Base-by-base conservation (phyloP, 2,797 vertebrate species). In the Mallotus villosus region DNA sequence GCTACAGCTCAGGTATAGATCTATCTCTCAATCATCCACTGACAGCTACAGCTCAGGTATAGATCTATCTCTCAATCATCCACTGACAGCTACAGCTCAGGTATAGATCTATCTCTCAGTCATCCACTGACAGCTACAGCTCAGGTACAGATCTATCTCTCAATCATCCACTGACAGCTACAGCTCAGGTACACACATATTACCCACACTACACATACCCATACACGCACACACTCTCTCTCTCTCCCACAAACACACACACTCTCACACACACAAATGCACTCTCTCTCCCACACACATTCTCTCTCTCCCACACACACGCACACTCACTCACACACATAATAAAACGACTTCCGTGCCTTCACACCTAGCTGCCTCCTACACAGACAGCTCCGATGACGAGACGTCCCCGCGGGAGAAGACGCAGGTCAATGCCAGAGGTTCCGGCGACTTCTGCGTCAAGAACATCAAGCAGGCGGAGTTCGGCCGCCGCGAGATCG, bases 391-490 rank as follows among this genome's bases (percentile, higher is more conserved):
- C 89, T 98, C 96, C 27, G 97, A 98, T 2, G 97, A 98, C 0
- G 97, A 98, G 84, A 95, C 93, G 46, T 97, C 96, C 29, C 97
- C 97, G 0, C 90, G 96, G 37, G 97, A 98, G 89, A 96, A 96
- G 63, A 94, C 96, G 3, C 96, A 97, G 89, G 93, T 94, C 81
- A 97, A 97, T 91, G 94, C 94, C 71, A 96, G 95, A 76, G 96
- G 95, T 90, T 96, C 92, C 93, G 95, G 91, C 76, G 96, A 97
- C 79, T 98, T 98, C 91, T 98, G 97, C 3, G 95, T 98, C 82
- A 98, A 97, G 93, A 97, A 95, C 87, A 96, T 98, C 88, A 98
- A 98, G 68, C 97, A 98, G 87, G 94, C 94, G 0, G 97, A 98
- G 82, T 98, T 98, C 49, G 97, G 97, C 64, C 92, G 97, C 67